phyloP scores from a whole-genome alignment of 2,113 vertebrate genomes.

The Nothoprocta perdicaria region DNA sequence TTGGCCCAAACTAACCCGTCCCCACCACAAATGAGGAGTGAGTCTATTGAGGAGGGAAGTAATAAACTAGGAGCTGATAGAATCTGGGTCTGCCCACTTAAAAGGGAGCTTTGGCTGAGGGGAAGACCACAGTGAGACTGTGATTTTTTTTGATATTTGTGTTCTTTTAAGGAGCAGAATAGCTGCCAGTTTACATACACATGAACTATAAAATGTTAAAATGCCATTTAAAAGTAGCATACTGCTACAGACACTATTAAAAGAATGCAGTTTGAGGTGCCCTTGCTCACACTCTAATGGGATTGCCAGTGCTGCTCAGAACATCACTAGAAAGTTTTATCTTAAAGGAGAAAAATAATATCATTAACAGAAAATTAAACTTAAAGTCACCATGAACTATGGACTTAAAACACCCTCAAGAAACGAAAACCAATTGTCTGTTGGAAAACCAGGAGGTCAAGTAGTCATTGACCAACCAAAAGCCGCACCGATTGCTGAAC shows the following conservation, averaged over 20 bases:
- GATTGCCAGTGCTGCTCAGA: constrained; percentile 64
- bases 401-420: constrained; percentile 67
- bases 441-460: constrained; percentile 77
- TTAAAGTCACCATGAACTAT: constrained; percentile 72
- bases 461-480: constrained; percentile 77
- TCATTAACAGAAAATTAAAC: constrained; percentile 76
- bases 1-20: constrained; percentile 30
- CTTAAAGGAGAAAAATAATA: constrained; percentile 70
- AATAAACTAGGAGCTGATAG: constrained; percentile 19
- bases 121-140: neutral
- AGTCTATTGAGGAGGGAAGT: neutral
- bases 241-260: constrained; percentile 15
- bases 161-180: neutral
- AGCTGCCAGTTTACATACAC: neutral
- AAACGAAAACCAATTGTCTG: constrained; percentile 76
- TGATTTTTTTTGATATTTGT: neutral
- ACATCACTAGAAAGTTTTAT: constrained; percentile 70
- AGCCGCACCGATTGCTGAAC: constrained; percentile 59
- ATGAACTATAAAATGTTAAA: constrained; percentile 22
- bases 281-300: constrained; percentile 67
- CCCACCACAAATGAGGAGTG: neutral
- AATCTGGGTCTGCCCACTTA: neutral
- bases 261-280: constrained; percentile 37
- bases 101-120: neutral
- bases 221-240: constrained; percentile 43